Evolutionary conservation across 2,797 vertebrate genomes (phyloP), one percentile per base, ranked within the genome.

Genomic region (Graptemys geographica): DNA sequence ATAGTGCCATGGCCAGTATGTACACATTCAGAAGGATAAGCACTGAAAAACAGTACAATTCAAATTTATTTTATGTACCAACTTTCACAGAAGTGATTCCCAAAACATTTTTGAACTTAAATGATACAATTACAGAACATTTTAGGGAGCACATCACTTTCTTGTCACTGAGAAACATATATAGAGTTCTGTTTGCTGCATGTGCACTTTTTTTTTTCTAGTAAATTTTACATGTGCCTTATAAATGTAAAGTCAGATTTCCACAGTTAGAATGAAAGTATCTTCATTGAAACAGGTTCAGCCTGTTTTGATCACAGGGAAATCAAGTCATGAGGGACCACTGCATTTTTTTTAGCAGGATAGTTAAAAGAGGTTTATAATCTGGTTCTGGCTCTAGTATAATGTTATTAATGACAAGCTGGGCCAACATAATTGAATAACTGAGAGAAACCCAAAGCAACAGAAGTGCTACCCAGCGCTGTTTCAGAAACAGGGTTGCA

Each of bases 211-310:
- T 28, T 28, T 0, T 0, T 86, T 69, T 81, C 28, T 62, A 90
- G n/a, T 52, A 6, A 11, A 78, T 84, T 69, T 51, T 62, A 8
- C 3, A 25, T 3, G 0, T 18, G 10, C 6, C 2, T 0, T 74
- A 33, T 94, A 55, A 95, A 44, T 21, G 87, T 28, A 41, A 1
- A 41, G 37, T 72, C 69, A 74, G 6, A 74, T 74, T 74, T 74
- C 69, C 23, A 7, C 18, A 65, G 31, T 33, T n/a, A 31, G 59
- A 65, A 65, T 65, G 59, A 12, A 65, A 25, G 28, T 65, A n/a
- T 65, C 37, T 53, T 93, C 0, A 81, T 74, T 93, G 83, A 31
- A 27, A 49, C 49, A n/a, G 25, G 41, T 41, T 92, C 55, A 81
- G 5, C 37, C 2, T 69, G 33, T 49, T 93, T 86, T 90, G 49